Evolutionary conservation across 2,113 vertebrate species (phyloP), one percentile per base, ranked within the genome.

Genomic region (Psammodynastes pulverulentus): DNA sequence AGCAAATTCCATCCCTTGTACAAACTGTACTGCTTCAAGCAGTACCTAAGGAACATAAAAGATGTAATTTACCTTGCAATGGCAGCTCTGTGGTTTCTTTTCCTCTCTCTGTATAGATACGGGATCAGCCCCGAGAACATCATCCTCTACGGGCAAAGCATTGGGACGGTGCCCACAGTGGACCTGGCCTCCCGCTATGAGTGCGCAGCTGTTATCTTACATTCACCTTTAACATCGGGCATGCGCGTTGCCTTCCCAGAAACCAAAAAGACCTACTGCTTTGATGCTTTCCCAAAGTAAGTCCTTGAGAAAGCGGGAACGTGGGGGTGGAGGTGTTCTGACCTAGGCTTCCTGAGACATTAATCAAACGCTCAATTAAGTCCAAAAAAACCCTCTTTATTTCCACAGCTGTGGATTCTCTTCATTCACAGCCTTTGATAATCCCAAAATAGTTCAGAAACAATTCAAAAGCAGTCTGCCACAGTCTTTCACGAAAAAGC

Each of bases 201-300:
- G 96, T 99, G 99, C 0, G 99, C 99, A 0, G 99, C 99, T 0
- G 99, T 99, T 2, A 98, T 99, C 86, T 98, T 99, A 79, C 99
- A 99, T 94, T 99, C 99, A 0, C 99, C 99, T 0, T 97, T 99
- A 88, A 99, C 99, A 43, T 99, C 99, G 0, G 99, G 99, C 96
- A 99, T 99, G 99, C 97, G 99, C 84, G 99, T 99, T 8, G 99
- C 99, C 94, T 99, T 99, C 96, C 99, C 99, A 0, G 99, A 99
- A 91, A 99, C 99, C 90, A 99, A 98, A 98, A 99, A 99, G 97
- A 99, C 99, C 23, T 99, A 99, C 94, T 99, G 99, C 97, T 99
- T 99, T 0, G 99, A 99, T 45, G 99, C 98, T 48, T 99, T 99
- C 96, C 98, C 98, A 95, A 99, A 99, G 99, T 99, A 97, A 98